Evolutionary conservation across 2,113 vertebrate species (phyloP).

Genomic region (Pluvianellus socialis): DNA sequence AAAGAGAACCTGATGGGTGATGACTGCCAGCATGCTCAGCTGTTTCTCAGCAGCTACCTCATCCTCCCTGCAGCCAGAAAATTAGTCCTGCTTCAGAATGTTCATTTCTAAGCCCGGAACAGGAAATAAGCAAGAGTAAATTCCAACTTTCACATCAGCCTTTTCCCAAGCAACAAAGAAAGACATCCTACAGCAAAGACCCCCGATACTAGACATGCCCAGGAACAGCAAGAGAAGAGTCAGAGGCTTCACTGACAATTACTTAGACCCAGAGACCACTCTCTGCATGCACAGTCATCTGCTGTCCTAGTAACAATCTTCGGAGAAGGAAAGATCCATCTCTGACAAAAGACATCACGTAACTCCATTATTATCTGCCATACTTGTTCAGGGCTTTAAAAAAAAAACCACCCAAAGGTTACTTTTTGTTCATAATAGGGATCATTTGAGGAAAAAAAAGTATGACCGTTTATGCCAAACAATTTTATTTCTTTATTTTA

Average conservation of each 20-base stretch:
- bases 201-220: no score
- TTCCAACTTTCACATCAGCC: not conserved
- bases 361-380: not conserved
- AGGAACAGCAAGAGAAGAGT: not conserved
- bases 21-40: not conserved
- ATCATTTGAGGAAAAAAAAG: not conserved
- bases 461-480: slow-evolving; percentile 56
- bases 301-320: not conserved
- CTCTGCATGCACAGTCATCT: not conserved
- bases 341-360: not conserved
- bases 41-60: not conserved
- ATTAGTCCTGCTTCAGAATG: not conserved
- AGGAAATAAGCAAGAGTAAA: not conserved
- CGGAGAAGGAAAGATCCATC: not conserved
- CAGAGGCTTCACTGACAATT: not conserved
- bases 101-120: not conserved
- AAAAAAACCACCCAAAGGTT: not conserved
- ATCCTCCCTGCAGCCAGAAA: not conserved
- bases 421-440: not conserved
- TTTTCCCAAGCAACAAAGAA: not conserved
- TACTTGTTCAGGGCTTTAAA: not conserved
- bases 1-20: not conserved
- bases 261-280: not conserved
- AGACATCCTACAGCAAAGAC: not conserved
- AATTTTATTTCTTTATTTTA: slow-evolving; percentile 66